Conservation (phyloP, 2,888 invertebrate species). For the Epicampocera succincta region DNA sequence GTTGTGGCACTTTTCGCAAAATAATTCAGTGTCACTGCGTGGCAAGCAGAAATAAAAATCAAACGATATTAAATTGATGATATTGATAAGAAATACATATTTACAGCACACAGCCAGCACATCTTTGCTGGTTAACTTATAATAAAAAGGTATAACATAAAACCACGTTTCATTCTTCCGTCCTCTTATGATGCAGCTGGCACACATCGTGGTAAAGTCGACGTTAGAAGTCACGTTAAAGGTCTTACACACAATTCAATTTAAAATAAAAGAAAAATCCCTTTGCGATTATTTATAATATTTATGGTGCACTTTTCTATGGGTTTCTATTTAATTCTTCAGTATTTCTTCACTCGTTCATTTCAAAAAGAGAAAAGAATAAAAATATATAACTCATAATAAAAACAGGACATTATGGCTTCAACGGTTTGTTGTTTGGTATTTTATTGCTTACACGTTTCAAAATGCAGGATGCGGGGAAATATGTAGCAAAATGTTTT, state of each 20-base stretch:
- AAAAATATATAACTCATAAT: constrained; percentile 7
- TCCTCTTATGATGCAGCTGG: background rate
- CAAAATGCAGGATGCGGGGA: background rate
- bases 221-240: constrained; percentile 40
- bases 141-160: constrained; percentile 15
- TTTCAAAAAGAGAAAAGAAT: too few relatives aligned
- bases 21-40: background rate
- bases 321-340: constrained; percentile 62
- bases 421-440: constrained; percentile 29
- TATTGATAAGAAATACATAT: constrained; percentile 11
- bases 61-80: constrained; percentile 58
- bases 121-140: background rate
- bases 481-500: background rate
- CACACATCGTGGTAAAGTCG: background rate
- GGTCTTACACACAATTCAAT: constrained; percentile 59
- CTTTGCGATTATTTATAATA: constrained; percentile 13
- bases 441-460: constrained; percentile 17
- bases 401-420: constrained; percentile 45
- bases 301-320: constrained; percentile 34
- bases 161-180: constrained; percentile 14
- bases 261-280: constrained; percentile 28
- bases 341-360: background rate
- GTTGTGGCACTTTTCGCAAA: background rate
- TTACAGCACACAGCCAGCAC: background rate
- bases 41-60: constrained; percentile 6